Conservation (phyloP, 2,113 vertebrate genomes). For the Erythrolamprus reginae region DNA sequence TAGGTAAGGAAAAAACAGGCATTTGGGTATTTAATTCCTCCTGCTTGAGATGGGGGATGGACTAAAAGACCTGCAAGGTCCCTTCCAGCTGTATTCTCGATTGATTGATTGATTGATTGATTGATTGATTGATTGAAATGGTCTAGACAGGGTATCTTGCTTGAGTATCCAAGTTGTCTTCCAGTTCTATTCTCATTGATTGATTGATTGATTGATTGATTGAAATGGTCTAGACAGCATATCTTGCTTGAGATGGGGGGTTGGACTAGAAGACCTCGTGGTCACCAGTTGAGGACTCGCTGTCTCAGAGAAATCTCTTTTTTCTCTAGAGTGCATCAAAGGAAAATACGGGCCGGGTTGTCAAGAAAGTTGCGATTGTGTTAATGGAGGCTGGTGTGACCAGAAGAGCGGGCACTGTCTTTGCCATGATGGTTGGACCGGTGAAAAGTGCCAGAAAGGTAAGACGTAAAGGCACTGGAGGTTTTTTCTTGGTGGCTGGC, state of each 20-base stretch:
- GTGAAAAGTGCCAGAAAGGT: conserved; percentile 77
- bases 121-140: no score
- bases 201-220: no score
- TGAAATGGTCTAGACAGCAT: no score
- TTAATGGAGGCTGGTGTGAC: conserved; percentile 77
- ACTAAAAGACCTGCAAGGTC: no score
- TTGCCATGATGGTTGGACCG: conserved; percentile 79
- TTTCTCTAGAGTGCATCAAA: conserved; percentile 71
- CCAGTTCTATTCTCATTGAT: no score
- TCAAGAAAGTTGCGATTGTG: conserved; percentile 74
- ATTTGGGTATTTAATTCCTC: not conserved
- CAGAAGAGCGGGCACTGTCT: conserved; percentile 67
- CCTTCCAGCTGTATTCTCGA: no score
- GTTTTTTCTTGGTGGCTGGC: not conserved
- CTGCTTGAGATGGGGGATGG: no score
- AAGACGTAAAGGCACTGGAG: conserved; percentile 28
- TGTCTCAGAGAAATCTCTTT: fast-evolving
- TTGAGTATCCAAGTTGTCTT: no score
- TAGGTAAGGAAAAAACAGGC: conserved; percentile 68
- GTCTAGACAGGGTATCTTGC: no score
- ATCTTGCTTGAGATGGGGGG: no score
- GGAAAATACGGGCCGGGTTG: conserved; percentile 73
- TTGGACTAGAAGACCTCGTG: no score
- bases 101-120: no score
- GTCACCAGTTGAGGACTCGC: not conserved